Evolutionary conservation across 2,888 invertebrate species (phyloP), one percentile per base, ranked within the genome.

Genomic region (Apodemia hepburni): DNA sequence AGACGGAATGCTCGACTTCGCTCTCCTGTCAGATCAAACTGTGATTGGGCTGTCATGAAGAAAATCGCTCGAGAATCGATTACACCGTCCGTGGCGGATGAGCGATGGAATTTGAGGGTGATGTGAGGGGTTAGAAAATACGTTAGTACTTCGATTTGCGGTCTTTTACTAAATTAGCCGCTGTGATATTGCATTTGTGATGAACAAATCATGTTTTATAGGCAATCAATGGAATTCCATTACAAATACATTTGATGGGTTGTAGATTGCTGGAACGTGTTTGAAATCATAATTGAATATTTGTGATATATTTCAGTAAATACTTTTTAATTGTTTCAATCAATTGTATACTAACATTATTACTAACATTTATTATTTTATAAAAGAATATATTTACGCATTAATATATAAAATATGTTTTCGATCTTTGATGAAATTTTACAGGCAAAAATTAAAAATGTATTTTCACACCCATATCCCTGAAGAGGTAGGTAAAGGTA

Each of bases 11-110:
- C 47, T 58, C 58, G 38, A 58, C 35, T 57, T 57, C 64, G 64
- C 62, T 73, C 71, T 70, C 72, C 75, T 73, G 75, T 70, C 75
- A 74, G 75, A 75, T 75, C 69, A 70, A 72, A 72, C 75, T 76
- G 74, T 83, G 82, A 85, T 84, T 85, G 84, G 79, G 77, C 78
- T 83, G 83, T 83, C 83, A 82, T 73, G 80, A 79, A 77, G 83
- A 84, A 84, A 81, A 80, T 78, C 79, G 78, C 71, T 73, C 71
- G 71, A 70, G 68, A 68, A 68, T 68, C 69, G 68, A 71, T 73
- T 73, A 67, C 71, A 71, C 64, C 73, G 67, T 66, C 69, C 64
- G 49, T 51, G 73, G 76, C 70, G 77, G 70, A 71, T 74, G 75
- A 73, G 69, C 71, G 77, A 72, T 71, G 76, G 75, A 71, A 75